These are phyloP conservation scores for Rallus limicola DNA, from an alignment of 2,113 vertebrate species.

Conservation along the genomic window DNA sequence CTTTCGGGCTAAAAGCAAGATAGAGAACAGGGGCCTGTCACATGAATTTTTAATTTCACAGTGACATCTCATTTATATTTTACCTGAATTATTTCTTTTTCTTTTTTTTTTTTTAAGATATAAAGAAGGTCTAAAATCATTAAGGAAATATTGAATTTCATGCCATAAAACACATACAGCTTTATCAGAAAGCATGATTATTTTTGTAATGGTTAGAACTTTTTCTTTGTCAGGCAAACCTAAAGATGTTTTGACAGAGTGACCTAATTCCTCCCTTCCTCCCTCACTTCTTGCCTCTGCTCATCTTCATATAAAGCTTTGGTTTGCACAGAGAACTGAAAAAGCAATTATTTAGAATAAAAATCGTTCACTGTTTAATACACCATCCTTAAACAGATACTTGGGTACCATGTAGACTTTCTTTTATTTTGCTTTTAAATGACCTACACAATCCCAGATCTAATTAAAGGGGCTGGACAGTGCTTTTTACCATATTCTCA, in stretches of 20 bases:
- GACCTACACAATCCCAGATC: neutral
- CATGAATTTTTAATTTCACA: neutral
- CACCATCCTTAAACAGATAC: neutral
- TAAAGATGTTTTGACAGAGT: conserved; percentile 20
- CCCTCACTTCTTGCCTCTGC: neutral
- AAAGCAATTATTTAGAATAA: neutral
- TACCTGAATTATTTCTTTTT: neutral
- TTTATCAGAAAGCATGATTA: neutral
- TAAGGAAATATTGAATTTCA: neutral
- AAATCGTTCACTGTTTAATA: neutral
- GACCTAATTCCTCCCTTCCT: conserved; percentile 16
- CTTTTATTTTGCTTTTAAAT: neutral
- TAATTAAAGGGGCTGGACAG: neutral
- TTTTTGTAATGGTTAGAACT: neutral
- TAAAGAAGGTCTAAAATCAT: neutral
- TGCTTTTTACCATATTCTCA: neutral
- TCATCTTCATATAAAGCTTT: neutral
- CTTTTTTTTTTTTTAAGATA: neutral
- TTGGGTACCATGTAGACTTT: neutral
- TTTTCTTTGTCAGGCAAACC: neutral
- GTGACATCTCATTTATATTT: neutral
- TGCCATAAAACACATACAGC: neutral
- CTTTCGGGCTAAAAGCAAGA: neutral
- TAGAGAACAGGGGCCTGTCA: neutral
- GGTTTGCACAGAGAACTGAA: neutral